phyloP scores from a whole-genome alignment of 2,113 vertebrate species.

The Amphilophus citrinellus region DNA sequence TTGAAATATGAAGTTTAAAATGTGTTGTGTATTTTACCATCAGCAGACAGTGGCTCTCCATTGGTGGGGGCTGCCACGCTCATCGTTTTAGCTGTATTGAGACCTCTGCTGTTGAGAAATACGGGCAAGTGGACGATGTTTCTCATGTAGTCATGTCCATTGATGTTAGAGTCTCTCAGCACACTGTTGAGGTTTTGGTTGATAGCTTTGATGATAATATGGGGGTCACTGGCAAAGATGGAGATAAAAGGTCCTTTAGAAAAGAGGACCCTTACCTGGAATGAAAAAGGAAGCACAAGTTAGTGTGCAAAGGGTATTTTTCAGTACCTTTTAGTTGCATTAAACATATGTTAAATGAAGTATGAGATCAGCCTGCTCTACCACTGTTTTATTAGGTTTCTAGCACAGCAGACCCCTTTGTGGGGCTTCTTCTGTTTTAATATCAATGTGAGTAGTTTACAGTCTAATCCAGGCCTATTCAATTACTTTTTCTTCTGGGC shows the following conservation, averaged over 20 bases:
- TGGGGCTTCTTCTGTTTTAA: not conserved
- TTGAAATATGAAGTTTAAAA: not conserved
- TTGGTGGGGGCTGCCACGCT: conserved; percentile 86
- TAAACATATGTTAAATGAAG: not conserved
- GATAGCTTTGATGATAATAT: conserved; percentile 99
- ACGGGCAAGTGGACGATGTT: conserved; percentile 98
- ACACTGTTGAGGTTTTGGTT: conserved; percentile 99
- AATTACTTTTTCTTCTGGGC: too few relatives aligned
- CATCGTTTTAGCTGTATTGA: conserved; percentile 89
- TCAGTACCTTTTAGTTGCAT: not conserved
- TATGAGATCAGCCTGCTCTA: not conserved
- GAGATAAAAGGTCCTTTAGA: conserved; percentile 98
- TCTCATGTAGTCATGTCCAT: conserved; percentile 98
- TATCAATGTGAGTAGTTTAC: conserved; percentile 1
- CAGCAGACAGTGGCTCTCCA: conserved; percentile 84
- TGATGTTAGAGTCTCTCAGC: conserved; percentile 97
- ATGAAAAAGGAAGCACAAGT: conserved; percentile 13
- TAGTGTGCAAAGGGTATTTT: not conserved
- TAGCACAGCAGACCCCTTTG: not conserved
- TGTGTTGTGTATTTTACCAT: conserved; percentile 58
- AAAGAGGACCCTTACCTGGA: conserved; percentile 94
- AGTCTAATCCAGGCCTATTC: too few relatives aligned
- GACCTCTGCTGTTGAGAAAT: conserved; percentile 96
- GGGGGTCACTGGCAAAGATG: conserved; percentile 97
- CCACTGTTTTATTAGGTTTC: not conserved